Conservation (phyloP, 2,888 invertebrate genomes). For the Ptychoptera albimana region DNA sequence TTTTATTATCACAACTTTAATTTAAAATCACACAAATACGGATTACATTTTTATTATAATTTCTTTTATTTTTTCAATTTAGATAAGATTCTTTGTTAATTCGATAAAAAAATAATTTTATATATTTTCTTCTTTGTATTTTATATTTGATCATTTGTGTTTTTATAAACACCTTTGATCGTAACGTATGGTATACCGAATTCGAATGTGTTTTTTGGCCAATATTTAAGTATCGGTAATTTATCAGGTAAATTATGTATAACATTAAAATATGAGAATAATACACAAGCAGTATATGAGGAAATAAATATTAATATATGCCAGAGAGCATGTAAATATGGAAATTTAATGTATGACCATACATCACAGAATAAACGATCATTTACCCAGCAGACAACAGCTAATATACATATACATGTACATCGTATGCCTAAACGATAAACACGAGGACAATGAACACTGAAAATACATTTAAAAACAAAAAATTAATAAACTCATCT, state of each 20-base stretch:
- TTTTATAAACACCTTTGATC: constrained; percentile 41
- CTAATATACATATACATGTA: constrained; percentile 48
- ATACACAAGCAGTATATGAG: constrained; percentile 57
- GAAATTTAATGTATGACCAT: constrained; percentile 62
- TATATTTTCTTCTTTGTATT: too few relatives aligned
- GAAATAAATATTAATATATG: constrained; percentile 68
- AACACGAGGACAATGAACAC: constrained; percentile 45
- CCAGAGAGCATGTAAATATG: constrained; percentile 72
- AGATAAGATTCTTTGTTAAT: too few relatives aligned
- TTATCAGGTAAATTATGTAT: constrained; percentile 54
- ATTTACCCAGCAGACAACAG: constrained; percentile 61
- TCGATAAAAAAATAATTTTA: too few relatives aligned
- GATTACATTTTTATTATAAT: too few relatives aligned
- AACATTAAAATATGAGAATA: constrained; percentile 66
- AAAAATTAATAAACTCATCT: constrained; percentile 3
- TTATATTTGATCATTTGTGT: constrained; percentile 17
- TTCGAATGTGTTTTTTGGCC: constrained; percentile 64
- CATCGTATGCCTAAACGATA: constrained; percentile 56
- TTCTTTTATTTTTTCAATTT: too few relatives aligned
- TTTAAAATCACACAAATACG: too few relatives aligned
- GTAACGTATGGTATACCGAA: constrained; percentile 60
- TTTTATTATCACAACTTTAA: too few relatives aligned
- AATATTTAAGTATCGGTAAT: constrained; percentile 52
- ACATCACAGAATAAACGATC: constrained; percentile 65
- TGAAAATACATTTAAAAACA: constrained; percentile 17